A percentile compares a stretch with the other conserved stretches of the same genome.
Evolutionary conservation across 2,888 invertebrate species (phyloP).

Genomic region (Andrena bucephala): DNA sequence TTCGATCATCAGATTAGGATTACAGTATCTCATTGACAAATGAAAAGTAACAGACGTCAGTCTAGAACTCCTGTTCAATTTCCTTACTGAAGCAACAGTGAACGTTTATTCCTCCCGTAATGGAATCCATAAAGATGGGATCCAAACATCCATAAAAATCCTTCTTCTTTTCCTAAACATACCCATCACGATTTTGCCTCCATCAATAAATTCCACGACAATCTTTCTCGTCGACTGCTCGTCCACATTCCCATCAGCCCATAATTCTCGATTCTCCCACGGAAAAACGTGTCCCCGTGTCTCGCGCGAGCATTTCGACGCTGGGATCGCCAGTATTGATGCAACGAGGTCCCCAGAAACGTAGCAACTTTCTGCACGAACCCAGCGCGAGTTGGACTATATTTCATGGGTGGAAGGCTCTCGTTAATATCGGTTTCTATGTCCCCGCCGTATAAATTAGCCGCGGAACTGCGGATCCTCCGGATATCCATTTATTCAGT

Average conservation of each 20-base stretch:
- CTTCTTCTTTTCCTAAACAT: neutral
- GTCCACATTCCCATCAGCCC: neutral
- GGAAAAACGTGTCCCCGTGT: neutral
- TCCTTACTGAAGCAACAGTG: neutral
- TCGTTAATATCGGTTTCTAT: constrained; percentile 45
- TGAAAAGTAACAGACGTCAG: too few species aligned
- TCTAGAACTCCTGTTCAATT: neutral
- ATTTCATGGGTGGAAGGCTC: constrained; percentile 12
- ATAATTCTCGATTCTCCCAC: neutral
- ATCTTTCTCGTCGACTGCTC: constrained; percentile 10
- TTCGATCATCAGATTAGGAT: too few species aligned
- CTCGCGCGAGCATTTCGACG: constrained; percentile 5
- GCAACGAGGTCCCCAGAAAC: neutral
- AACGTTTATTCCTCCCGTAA: neutral
- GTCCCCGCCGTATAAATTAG: constrained; percentile 45
- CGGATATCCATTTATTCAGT: constrained; percentile 40
- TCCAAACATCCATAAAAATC: neutral
- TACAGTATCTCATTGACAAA: too few species aligned
- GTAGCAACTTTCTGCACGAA: constrained; percentile 1
- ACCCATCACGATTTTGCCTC: neutral
- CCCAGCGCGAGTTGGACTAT: neutral
- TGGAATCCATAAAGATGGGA: neutral
- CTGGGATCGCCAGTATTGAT: constrained; percentile 12
- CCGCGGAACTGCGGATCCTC: constrained; percentile 6
- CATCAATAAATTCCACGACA: neutral